Evolutionary conservation across 2,888 invertebrate genomes (phyloP).

Genomic region (Thereva nobilitata): DNA sequence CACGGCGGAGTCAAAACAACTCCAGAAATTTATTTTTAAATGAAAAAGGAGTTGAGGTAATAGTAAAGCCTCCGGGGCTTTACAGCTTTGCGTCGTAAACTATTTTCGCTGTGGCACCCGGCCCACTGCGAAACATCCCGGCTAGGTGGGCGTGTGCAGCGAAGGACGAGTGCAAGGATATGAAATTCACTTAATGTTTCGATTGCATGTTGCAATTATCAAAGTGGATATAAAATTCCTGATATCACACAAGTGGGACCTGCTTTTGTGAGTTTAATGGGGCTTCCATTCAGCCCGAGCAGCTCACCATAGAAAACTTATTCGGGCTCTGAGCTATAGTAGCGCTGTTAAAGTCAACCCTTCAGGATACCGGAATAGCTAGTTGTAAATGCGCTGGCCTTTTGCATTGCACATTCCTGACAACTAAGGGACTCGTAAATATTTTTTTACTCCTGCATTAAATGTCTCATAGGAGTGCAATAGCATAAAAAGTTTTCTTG

Average conservation of each 20-base stretch:
- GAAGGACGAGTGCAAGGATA: constrained; percentile 15
- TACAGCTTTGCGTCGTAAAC: constrained; percentile 19
- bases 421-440: constrained; percentile 24
- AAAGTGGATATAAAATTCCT: constrained; percentile 39
- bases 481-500: not conserved
- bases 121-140: not conserved
- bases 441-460: constrained; percentile 18
- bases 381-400: constrained; percentile 34
- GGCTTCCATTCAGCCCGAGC: not conserved
- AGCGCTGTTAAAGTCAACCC: constrained; percentile 15
- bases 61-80: constrained; percentile 27
- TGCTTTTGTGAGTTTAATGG: not conserved
- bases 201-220: constrained; percentile 41
- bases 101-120: constrained; percentile 4
- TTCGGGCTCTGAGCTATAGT: not conserved
- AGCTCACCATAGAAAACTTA: constrained; percentile 2
- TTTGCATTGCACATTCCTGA: constrained; percentile 35
- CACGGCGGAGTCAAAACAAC: constrained; percentile 9
- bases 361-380: constrained; percentile 19
- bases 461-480: constrained; percentile 1
- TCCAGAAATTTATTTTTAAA: constrained; percentile 28
- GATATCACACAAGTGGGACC: constrained; percentile 32
- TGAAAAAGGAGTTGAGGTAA: constrained; percentile 21
- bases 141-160: not conserved
- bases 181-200: constrained; percentile 40